Conservation (phyloP, 1,140 invertebrate species). For the Caenorhabditis remanei region DNA sequence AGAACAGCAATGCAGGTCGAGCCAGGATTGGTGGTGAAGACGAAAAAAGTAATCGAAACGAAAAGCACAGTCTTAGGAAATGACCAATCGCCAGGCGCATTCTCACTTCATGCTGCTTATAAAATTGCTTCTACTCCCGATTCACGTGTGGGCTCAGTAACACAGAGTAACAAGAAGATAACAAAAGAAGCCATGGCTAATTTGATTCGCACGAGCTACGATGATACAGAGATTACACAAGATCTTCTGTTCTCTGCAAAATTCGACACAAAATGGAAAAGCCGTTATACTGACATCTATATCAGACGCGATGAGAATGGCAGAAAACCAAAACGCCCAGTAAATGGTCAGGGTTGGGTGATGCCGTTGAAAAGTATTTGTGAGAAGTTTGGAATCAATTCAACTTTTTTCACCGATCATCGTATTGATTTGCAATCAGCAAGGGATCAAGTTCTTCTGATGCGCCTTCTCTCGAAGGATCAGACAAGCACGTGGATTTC, state of each 20-base stretch:
- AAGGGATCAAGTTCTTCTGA: conserved; percentile 49
- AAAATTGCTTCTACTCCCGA: conserved; percentile 34
- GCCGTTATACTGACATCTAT: conserved; percentile 52
- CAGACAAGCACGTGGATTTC: conserved; percentile 31
- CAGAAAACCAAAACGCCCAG: conserved; percentile 37
- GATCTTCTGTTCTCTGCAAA: conserved; percentile 49
- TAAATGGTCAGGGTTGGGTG: conserved; percentile 62
- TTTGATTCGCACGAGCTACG: conserved; percentile 41
- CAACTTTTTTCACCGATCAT: conserved; percentile 59
- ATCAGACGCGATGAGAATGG: conserved; percentile 30
- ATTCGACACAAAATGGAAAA: conserved; percentile 62
- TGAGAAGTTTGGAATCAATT: conserved; percentile 53
- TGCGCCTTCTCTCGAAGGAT: conserved; percentile 33
- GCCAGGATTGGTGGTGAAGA: conserved; percentile 49
- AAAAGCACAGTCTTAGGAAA: not conserved
- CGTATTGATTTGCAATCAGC: conserved; percentile 52
- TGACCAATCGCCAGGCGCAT: conserved; percentile 57
- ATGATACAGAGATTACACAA: conserved; percentile 50
- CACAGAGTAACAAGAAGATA: not conserved
- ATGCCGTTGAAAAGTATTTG: conserved; percentile 60
- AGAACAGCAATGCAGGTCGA: conserved; percentile 62
- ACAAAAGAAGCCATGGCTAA: conserved; percentile 26
- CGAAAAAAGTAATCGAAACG: conserved; percentile 2
- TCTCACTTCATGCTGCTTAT: conserved; percentile 54
- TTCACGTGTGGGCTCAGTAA: not conserved